A percentile compares a stretch with the other conserved stretches of the same genome.
Conservation (phyloP, 2,113 vertebrate species). For the Embiotoca jacksoni region DNA sequence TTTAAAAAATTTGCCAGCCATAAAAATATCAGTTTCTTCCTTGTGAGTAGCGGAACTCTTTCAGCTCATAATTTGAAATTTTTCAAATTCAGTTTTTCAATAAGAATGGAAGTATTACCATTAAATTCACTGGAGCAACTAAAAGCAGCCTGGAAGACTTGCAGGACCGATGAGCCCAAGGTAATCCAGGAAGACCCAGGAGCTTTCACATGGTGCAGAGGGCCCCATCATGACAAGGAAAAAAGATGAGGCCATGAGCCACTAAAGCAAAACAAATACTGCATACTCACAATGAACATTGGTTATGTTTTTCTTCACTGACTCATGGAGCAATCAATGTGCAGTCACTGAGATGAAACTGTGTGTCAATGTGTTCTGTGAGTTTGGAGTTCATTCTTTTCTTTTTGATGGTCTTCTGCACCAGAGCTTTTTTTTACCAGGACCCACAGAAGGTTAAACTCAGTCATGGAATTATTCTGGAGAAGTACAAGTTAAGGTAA, state of each 20-base stretch:
- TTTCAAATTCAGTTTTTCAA: background rate
- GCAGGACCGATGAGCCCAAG: background rate
- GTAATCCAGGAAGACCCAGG: background rate
- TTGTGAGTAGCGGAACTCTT: background rate
- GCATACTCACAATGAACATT: background rate
- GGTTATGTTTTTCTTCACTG: slow-evolving; percentile 14
- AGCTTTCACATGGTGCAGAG: background rate
- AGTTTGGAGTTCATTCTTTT: slow-evolving; percentile 9
- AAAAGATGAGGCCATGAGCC: background rate
- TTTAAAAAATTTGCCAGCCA: background rate
- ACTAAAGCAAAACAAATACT: background rate
- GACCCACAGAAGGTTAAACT: slow-evolving; percentile 30
- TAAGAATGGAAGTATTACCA: background rate
- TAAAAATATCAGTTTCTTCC: background rate
- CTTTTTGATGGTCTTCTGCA: slow-evolving; percentile 42
- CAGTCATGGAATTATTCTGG: slow-evolving; percentile 31
- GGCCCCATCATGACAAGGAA: background rate
- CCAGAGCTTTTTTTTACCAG: slow-evolving; percentile 26
- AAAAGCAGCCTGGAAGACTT: background rate
- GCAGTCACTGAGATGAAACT: slow-evolving; percentile 25
- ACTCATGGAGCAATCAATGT: slow-evolving; percentile 28
- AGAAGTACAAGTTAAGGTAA: background rate
- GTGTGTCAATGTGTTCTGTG: slow-evolving; percentile 18
- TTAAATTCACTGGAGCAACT: slow-evolving; percentile 3
- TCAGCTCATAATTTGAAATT: background rate